Evolutionary conservation across 2,113 vertebrate species (phyloP).

Genomic region (Capreolus pygargus): DNA sequence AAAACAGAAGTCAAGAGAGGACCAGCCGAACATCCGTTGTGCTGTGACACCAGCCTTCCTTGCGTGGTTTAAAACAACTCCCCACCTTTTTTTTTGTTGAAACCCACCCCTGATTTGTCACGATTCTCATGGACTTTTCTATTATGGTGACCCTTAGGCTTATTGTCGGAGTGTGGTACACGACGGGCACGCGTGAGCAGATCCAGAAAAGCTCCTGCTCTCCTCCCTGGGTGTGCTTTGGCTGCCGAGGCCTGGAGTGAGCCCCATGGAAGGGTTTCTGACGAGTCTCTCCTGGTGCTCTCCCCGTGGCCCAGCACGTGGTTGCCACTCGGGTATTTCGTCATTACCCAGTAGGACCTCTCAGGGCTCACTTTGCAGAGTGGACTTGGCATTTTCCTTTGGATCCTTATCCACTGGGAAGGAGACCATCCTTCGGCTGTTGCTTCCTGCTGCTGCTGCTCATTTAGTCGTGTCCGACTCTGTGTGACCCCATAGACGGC

Average conservation of each 20-base stretch:
- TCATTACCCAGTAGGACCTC: slow-evolving; percentile 42
- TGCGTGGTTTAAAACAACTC: neutral
- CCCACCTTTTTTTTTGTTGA: neutral
- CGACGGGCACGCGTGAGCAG: neutral
- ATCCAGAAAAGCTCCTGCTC: neutral
- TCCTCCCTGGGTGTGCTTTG: slow-evolving; percentile 1
- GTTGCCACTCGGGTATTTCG: slow-evolving; percentile 46
- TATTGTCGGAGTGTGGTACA: neutral
- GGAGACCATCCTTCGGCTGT: slow-evolving; percentile 52
- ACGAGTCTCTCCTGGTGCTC: slow-evolving; percentile 60
- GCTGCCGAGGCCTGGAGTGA: neutral
- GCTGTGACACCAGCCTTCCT: slow-evolving; percentile 13
- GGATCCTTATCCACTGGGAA: slow-evolving; percentile 45
- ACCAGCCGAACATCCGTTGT: slow-evolving; percentile 63
- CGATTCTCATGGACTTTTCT: neutral
- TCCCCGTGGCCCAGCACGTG: slow-evolving; percentile 34
- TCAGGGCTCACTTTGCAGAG: slow-evolving; percentile 50
- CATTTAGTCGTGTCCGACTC: accelerated
- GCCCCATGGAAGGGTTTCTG: slow-evolving; percentile 5
- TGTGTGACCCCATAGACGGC: neutral
- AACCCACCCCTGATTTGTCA: neutral
- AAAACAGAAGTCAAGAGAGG: slow-evolving; percentile 70
- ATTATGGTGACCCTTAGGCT: neutral
- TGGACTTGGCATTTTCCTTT: slow-evolving; percentile 58
- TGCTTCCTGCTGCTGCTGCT: neutral